Percentiles rank a stretch among this genome's conserved stretches.
Evolutionary conservation across 2,797 vertebrate genomes (phyloP).

Genomic region (Peromyscus attwateri): DNA sequence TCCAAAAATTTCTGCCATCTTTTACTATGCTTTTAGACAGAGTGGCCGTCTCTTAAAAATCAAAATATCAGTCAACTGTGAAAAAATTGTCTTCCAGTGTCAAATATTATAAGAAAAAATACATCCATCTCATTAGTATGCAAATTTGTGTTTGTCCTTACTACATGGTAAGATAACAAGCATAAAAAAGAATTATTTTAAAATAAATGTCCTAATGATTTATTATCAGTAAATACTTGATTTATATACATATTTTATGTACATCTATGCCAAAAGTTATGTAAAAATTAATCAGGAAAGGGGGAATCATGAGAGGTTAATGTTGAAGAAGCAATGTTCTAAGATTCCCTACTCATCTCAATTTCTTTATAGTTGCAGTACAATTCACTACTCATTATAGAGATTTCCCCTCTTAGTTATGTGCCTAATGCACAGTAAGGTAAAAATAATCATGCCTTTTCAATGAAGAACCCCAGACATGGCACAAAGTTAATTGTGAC

Average conservation of each 20-base stretch:
- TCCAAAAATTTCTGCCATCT: background rate
- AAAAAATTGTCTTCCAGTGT: background rate
- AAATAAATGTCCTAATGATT: background rate
- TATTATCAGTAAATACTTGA: background rate
- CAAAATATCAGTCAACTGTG: background rate
- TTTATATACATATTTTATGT: background rate
- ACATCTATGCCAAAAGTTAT: background rate
- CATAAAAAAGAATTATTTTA: background rate
- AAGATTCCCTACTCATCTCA: background rate
- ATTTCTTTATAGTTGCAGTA: background rate
- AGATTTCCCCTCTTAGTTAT: background rate
- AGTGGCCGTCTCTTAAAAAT: background rate
- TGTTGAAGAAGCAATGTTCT: background rate
- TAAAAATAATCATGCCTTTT: constrained; percentile 1
- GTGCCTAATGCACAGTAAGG: background rate
- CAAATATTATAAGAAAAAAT: background rate
- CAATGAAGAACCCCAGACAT: background rate
- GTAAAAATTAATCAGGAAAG: background rate
- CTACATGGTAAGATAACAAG: background rate
- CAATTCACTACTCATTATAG: constrained; percentile 10
- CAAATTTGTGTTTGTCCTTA: background rate
- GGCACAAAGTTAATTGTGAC: background rate
- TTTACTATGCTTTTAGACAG: background rate
- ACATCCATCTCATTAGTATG: background rate
- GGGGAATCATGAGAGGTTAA: background rate